Base-by-base conservation (phyloP, 2,113 vertebrate genomes). In the Coregonus clupeaformis region DNA sequence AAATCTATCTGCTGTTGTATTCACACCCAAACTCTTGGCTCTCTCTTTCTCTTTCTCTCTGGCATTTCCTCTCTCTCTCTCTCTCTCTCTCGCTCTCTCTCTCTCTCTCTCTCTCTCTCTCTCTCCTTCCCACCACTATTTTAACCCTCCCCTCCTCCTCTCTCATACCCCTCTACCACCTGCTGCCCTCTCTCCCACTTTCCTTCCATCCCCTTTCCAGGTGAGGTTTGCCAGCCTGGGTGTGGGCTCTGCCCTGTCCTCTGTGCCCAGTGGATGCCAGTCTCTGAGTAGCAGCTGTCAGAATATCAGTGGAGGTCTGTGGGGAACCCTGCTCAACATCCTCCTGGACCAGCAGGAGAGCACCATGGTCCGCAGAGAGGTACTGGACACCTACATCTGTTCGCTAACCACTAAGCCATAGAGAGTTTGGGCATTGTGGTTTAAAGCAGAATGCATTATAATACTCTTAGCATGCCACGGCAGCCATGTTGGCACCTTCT, bases 251-350 rank as follows among this genome's bases (percentile, higher is more conserved):
- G 95, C 96, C 27, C 90, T 99, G 78, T 96, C 97, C 66, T 93
- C 95, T 5, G 79, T 94, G 75, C 92, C 95, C 86, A 80, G 52
- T 9, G 98, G 98, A 70, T 97, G 96, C 77, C 82, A 94, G 83
- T 95, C 95, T 75, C 90, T 99, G 85, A 93, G 94, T 62, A 91
- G 89, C 86, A 98, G 97, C 89, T 99, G 97, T 91, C 97, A 95
- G 88, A 97, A 98, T 89, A 99, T 99, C 89, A 97, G 97, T 27
- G 98, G 97, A 79, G 97, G 97, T 11, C 93, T 99, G 79, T 98
- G 97, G 97, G 97, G 96, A 70, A 98, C 95, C 0, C 92, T 96
- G 72, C 89, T 99, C 81, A 98, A 95, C 88, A 97, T 98, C 80
- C 93, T 99, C 55, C 91, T 99, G 87, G 97, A 99, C 88, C 95